These are phyloP conservation scores for Rhamnusium bicolor DNA, from an alignment of 2,888 invertebrate species.

Conservation along the genomic window DNA sequence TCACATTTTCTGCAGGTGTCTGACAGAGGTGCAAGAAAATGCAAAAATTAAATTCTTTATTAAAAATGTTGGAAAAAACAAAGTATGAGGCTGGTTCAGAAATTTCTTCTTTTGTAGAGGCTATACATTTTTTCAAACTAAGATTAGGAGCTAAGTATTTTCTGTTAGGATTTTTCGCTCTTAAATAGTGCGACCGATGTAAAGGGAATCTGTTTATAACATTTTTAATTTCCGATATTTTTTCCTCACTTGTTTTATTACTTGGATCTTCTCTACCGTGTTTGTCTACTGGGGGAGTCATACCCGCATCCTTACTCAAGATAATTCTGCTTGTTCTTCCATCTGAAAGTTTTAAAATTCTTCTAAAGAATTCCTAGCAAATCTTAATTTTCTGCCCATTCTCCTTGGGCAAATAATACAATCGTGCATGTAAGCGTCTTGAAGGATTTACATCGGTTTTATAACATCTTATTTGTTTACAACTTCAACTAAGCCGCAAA, in stretches of 20 bases:
- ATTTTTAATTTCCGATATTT: background rate
- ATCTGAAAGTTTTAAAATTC: slow-evolving; percentile 28
- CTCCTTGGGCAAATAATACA: slow-evolving; percentile 23
- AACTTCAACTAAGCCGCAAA: slow-evolving; percentile 31
- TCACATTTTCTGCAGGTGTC: slow-evolving; percentile 1
- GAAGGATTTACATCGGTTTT: slow-evolving; percentile 14
- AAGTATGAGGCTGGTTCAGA: slow-evolving; percentile 2
- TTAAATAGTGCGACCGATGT: background rate
- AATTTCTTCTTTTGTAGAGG: background rate
- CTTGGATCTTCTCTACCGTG: background rate
- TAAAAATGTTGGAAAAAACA: slow-evolving; percentile 6
- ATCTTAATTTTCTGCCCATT: slow-evolving; percentile 22
- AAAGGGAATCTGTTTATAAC: background rate
- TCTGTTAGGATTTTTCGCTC: background rate
- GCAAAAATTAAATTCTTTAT: slow-evolving; percentile 9
- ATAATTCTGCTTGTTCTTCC: slow-evolving; percentile 24
- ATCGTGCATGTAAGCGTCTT: slow-evolving; percentile 26
- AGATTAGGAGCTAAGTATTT: slow-evolving; percentile 2
- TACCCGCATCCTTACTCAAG: background rate
- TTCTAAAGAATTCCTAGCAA: slow-evolving; percentile 36
- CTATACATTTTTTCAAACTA: background rate
- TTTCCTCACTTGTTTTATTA: slow-evolving; percentile 1
- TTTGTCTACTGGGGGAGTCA: background rate
- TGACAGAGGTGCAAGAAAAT: slow-evolving; percentile 4
- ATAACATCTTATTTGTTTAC: slow-evolving; percentile 29